A percentile compares a stretch with the other conserved stretches of the same genome.
Conservation (phyloP, 2,888 invertebrate species). For the Lacanobia wlatinum region DNA sequence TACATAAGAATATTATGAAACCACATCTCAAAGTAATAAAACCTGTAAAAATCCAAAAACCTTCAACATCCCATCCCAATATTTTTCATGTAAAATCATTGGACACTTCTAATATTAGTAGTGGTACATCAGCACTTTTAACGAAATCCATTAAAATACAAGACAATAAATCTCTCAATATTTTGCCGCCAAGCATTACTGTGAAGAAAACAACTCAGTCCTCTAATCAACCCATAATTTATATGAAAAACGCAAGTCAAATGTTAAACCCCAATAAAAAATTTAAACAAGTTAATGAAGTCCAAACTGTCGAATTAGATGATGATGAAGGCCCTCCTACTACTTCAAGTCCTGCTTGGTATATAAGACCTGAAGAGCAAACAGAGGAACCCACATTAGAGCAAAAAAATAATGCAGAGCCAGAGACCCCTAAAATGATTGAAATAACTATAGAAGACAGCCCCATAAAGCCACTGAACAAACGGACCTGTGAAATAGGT, state of each 20-base stretch:
- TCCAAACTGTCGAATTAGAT: conserved; percentile 83
- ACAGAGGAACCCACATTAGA: conserved; percentile 63
- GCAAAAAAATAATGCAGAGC: conserved; percentile 82
- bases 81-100: conserved; percentile 59
- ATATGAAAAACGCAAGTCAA: conserved; percentile 50
- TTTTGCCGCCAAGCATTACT: conserved; percentile 81
- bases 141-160: conserved; percentile 65
- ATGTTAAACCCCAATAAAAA: not conserved
- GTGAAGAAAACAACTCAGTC: conserved; percentile 71
- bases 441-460: conserved; percentile 88
- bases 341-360: conserved; percentile 81
- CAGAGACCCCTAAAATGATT: conserved; percentile 73
- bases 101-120: conserved; percentile 46
- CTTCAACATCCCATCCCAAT: conserved; percentile 60
- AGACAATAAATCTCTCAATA: conserved; percentile 64
- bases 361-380: conserved; percentile 84
- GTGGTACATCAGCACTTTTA: conserved; percentile 42
- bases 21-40: conserved; percentile 41
- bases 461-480: conserved; percentile 79
- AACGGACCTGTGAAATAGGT: conserved; percentile 72
- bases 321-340: conserved; percentile 77
- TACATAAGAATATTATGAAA: conserved; percentile 48
- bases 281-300: conserved; percentile 53
- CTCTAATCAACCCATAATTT: conserved; percentile 49
- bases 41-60: conserved; percentile 41